These are phyloP conservation scores for Bugulina stolonifera DNA, from an alignment of 2,888 invertebrate genomes.

Conservation along the genomic window DNA sequence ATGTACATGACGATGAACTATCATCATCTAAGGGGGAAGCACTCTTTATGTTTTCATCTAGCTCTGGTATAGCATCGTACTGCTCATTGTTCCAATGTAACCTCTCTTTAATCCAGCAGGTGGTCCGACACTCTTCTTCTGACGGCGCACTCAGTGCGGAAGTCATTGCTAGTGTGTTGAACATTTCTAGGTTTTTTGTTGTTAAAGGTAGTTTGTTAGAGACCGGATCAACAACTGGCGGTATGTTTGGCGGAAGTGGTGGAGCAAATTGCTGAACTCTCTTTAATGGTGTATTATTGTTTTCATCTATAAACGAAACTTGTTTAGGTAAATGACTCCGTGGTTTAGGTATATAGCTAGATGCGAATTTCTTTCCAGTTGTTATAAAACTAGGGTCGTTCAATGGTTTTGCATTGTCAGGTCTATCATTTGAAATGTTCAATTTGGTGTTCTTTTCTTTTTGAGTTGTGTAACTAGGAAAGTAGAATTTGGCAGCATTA, in stretches of 20 bases:
- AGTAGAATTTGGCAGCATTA: constrained; percentile 1
- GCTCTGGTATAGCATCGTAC: constrained; percentile 8
- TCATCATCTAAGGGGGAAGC: not conserved
- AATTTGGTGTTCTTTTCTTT: not conserved
- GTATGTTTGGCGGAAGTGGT: not conserved
- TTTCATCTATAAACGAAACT: constrained; percentile 11
- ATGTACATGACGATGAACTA: not conserved
- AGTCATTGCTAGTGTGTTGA: not conserved
- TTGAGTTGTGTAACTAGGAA: constrained; percentile 12
- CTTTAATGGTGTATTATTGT: not conserved
- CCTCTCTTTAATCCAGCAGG: constrained; percentile 7
- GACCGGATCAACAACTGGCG: not conserved
- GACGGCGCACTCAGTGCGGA: constrained; percentile 7
- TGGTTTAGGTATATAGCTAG: not conserved
- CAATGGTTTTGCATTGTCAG: no score
- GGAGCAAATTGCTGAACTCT: not conserved
- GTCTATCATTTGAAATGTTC: not conserved
- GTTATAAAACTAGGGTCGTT: not conserved
- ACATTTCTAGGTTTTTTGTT: constrained; percentile 22
- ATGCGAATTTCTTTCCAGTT: not conserved
- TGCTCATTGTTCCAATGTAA: not conserved
- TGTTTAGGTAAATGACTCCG: not conserved
- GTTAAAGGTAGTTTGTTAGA: not conserved
- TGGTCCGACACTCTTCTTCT: not conserved
- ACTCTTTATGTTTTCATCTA: constrained; percentile 8